Evolutionary conservation across 2,888 invertebrate genomes (phyloP).

Genomic region (Escarpia spicata): DNA sequence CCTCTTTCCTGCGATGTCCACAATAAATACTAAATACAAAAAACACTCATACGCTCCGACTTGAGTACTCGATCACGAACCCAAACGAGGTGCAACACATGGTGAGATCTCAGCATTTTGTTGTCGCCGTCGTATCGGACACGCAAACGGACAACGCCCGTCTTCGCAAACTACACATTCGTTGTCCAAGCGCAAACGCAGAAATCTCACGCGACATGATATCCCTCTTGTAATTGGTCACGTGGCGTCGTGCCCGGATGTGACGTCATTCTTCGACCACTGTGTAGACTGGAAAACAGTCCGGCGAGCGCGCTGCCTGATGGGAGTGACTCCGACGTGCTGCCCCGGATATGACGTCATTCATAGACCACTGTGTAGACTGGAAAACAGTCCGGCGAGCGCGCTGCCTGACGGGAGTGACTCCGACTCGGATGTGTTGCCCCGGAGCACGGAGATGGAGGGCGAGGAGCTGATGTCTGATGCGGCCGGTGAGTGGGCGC

Average conservation of each 20-base stretch:
- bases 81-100: background rate
- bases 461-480: background rate
- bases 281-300: background rate
- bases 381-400: background rate
- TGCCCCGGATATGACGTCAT: background rate
- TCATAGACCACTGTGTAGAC: background rate
- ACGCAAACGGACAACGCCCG: background rate
- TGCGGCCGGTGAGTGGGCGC: background rate
- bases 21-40: background rate
- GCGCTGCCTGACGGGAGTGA: conserved; percentile 4
- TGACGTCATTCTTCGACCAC: background rate
- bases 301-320: background rate
- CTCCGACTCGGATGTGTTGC: background rate
- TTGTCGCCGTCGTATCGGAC: background rate
- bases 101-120: background rate
- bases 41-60: background rate
- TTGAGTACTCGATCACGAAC: background rate
- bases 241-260: background rate
- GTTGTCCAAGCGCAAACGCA: background rate
- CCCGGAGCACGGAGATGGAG: background rate
- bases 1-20: background rate
- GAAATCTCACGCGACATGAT: background rate
- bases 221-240: too few relatives aligned
- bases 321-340: background rate
- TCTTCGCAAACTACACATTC: background rate